Evolutionary conservation across 1,140 invertebrate species (phyloP).

Genomic region (Sminthurinus signatus): DNA sequence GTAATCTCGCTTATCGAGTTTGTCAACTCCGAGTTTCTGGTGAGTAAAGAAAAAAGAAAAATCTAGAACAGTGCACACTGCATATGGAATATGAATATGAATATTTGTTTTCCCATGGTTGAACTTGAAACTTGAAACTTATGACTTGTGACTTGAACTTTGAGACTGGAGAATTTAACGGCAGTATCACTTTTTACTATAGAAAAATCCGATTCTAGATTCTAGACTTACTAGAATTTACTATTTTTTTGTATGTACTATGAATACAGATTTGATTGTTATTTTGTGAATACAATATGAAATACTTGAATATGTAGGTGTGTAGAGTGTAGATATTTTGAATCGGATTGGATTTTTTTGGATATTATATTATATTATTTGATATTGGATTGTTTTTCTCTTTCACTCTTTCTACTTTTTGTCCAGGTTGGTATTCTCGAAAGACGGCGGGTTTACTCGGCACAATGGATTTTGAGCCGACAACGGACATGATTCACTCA

Average conservation of each 20-base stretch:
- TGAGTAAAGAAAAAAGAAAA: slow-evolving; percentile 10
- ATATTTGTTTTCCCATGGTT: no score
- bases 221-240: no score
- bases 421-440: slow-evolving; percentile 72
- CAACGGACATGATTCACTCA: slow-evolving; percentile 66
- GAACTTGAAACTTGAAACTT: no score
- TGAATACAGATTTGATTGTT: no score
- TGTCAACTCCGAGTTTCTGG: slow-evolving; percentile 36
- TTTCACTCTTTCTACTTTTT: slow-evolving; percentile 42
- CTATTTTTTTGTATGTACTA: neutral
- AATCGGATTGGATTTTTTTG: no score
- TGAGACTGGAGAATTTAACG: neutral
- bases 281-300: no score
- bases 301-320: no score
- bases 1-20: slow-evolving; percentile 29
- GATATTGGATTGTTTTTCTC: neutral
- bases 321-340: no score
- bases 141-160: neutral
- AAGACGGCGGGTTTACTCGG: slow-evolving; percentile 80
- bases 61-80: neutral
- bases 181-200: no score
- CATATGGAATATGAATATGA: no score
- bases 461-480: slow-evolving; percentile 79
- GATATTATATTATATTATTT: no score
- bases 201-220: no score